These are phyloP conservation scores for Phoxinus phoxinus DNA, from an alignment of 2,113 vertebrate genomes.

Conservation along the genomic window DNA sequence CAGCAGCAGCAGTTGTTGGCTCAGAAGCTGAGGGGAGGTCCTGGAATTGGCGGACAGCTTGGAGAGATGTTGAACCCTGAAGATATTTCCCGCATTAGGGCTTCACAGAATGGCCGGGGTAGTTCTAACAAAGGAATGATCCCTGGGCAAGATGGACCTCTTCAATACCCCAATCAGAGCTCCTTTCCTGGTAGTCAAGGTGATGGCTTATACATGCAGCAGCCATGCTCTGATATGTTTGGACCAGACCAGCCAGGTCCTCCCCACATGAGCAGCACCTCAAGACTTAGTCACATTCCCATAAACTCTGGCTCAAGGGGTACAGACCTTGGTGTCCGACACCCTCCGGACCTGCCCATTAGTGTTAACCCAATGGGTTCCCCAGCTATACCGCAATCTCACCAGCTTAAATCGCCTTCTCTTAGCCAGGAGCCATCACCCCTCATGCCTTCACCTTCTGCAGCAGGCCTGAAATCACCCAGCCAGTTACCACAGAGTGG, in stretches of 20 bases:
- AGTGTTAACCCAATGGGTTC: slow-evolving; percentile 88
- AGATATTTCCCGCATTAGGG: slow-evolving; percentile 83
- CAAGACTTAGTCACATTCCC: slow-evolving; percentile 90
- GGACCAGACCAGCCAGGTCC: slow-evolving; percentile 81
- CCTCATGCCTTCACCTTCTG: slow-evolving; percentile 87
- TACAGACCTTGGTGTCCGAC: slow-evolving; percentile 75
- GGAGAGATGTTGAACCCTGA: slow-evolving; percentile 80
- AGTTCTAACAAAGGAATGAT: slow-evolving; percentile 82
- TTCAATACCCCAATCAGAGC: slow-evolving; percentile 82
- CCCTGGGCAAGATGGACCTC: slow-evolving; percentile 75
- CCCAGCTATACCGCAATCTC: slow-evolving; percentile 81
- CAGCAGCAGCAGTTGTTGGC: slow-evolving; percentile 87
- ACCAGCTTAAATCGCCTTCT: slow-evolving; percentile 90
- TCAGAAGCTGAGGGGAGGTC: slow-evolving; percentile 85
- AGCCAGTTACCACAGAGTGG: slow-evolving; percentile 83
- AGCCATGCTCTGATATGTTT: slow-evolving; percentile 85
- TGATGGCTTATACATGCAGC: slow-evolving; percentile 82
- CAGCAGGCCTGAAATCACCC: slow-evolving; percentile 91
- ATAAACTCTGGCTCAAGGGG: slow-evolving; percentile 78
- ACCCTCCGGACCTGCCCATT: slow-evolving; percentile 88
- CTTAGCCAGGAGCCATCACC: slow-evolving; percentile 89
- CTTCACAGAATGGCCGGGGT: slow-evolving; percentile 80
- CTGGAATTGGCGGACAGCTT: slow-evolving; percentile 76
- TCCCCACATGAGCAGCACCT: slow-evolving; percentile 79
- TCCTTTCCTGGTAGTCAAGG: slow-evolving; percentile 82